phyloP scores from a whole-genome alignment of 2,797 vertebrate species.

The Bradypus variegatus region DNA sequence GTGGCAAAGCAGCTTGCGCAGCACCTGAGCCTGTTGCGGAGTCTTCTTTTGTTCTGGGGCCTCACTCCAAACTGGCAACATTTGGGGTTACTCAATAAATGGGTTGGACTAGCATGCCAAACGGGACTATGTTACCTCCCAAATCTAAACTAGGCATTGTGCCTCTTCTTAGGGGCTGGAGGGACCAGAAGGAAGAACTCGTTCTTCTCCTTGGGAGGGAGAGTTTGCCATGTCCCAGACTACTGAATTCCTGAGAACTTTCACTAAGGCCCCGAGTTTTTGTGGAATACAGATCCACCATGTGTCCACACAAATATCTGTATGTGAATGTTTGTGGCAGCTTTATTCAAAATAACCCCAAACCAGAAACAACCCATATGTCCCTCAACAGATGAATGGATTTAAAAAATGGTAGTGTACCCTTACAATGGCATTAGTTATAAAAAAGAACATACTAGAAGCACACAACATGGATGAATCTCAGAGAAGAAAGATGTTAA shows the following conservation, averaged over 20 bases:
- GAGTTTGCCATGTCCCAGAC: background rate
- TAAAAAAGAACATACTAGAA: background rate
- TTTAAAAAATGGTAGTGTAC: background rate
- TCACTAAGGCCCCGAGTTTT: background rate
- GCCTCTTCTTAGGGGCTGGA: background rate
- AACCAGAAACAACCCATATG: background rate
- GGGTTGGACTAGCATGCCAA: background rate
- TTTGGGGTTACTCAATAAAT: background rate
- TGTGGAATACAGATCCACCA: background rate
- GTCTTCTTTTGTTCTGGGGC: background rate
- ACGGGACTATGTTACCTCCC: background rate
- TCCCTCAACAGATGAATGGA: background rate
- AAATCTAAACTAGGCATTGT: background rate
- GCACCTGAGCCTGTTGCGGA: background rate
- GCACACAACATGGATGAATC: background rate
- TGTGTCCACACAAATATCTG: background rate
- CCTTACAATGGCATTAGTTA: background rate
- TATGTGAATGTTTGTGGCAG: background rate
- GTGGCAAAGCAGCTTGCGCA: background rate
- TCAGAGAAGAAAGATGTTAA: background rate
- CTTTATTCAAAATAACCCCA: constrained; percentile 11
- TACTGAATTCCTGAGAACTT: background rate
- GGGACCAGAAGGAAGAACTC: background rate
- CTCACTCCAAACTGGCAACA: background rate
- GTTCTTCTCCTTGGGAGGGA: background rate